Percentiles rank a stretch among this genome's conserved stretches.
Evolutionary conservation across 2,797 vertebrate species (phyloP).

Genomic region (Gymnoscopelus microlampas): DNA sequence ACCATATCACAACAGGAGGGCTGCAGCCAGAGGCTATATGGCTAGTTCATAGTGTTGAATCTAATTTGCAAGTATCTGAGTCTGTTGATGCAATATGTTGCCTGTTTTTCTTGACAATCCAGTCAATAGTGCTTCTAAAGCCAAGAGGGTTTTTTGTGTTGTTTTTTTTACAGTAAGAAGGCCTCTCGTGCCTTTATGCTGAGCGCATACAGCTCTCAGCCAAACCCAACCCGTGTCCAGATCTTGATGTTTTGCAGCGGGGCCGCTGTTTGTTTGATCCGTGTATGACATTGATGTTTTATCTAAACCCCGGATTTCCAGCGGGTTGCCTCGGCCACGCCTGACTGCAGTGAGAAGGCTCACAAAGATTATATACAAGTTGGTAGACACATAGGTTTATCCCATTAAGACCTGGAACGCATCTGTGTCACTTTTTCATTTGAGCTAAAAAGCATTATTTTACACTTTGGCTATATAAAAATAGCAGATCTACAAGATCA

Average conservation of each 20-base stretch:
- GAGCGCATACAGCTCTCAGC: conserved; percentile 21
- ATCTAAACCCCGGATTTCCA: conserved; percentile 65
- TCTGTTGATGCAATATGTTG: conserved; percentile 17
- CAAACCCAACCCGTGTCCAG: conserved; percentile 10
- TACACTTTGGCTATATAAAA: too few species aligned
- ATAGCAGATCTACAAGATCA: too few species aligned
- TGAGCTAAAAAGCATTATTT: too few species aligned
- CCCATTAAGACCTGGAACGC: too few species aligned
- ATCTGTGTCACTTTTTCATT: too few species aligned
- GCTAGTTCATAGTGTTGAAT: too few species aligned
- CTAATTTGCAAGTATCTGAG: neutral
- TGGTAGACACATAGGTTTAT: conserved; percentile 35
- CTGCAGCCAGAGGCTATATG: too few species aligned
- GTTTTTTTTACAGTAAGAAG: conserved; percentile 27
- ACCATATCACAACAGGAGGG: too few species aligned
- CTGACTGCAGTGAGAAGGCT: conserved; percentile 51
- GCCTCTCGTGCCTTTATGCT: conserved; percentile 42
- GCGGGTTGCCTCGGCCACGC: conserved; percentile 42
- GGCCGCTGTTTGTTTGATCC: conserved; percentile 57
- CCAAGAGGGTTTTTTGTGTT: neutral
- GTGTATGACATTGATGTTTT: conserved; percentile 62
- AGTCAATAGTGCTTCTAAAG: conserved; percentile 44
- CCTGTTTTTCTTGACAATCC: conserved; percentile 20
- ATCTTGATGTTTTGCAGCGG: conserved; percentile 21
- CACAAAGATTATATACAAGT: conserved; percentile 66